Evolutionary conservation across 1,140 invertebrate genomes (phyloP).

Genomic region (Andricus grossulariae): DNA sequence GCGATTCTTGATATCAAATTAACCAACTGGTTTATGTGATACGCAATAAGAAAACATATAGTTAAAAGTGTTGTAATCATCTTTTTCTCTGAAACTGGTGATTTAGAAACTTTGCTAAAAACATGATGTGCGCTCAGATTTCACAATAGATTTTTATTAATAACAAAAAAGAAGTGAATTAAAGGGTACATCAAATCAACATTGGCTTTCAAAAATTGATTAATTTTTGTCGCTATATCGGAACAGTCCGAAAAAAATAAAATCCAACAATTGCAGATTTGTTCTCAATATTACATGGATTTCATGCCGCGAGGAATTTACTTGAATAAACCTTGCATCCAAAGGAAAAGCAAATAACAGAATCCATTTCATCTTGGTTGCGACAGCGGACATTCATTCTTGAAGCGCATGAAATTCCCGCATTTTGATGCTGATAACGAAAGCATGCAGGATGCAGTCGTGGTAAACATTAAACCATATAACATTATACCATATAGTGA

Average conservation of each 20-base stretch:
- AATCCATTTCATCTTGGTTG: not conserved
- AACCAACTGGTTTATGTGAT: not conserved
- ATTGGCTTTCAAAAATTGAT: no score
- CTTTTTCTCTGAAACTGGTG: not conserved
- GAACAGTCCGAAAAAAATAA: no score
- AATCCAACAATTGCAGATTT: not conserved
- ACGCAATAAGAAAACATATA: not conserved
- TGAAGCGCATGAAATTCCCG: constrained; percentile 18
- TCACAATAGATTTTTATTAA: not conserved
- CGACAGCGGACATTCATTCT: not conserved
- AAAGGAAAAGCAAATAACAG: constrained; percentile 3
- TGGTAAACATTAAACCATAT: not conserved
- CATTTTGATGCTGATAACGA: constrained; percentile 28
- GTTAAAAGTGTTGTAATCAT: not conserved
- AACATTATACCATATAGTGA: not conserved
- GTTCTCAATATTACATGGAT: not conserved
- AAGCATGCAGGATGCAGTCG: constrained; percentile 4
- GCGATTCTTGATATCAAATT: not conserved
- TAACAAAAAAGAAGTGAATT: not conserved
- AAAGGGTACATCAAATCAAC: no score
- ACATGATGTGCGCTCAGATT: not conserved
- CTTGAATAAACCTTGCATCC: constrained; percentile 9
- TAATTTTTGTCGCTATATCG: no score
- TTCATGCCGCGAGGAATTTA: not conserved
- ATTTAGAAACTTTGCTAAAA: not conserved